Evolutionary conservation across 2,888 invertebrate genomes (phyloP).

Genomic region (Ennomos erosarius): DNA sequence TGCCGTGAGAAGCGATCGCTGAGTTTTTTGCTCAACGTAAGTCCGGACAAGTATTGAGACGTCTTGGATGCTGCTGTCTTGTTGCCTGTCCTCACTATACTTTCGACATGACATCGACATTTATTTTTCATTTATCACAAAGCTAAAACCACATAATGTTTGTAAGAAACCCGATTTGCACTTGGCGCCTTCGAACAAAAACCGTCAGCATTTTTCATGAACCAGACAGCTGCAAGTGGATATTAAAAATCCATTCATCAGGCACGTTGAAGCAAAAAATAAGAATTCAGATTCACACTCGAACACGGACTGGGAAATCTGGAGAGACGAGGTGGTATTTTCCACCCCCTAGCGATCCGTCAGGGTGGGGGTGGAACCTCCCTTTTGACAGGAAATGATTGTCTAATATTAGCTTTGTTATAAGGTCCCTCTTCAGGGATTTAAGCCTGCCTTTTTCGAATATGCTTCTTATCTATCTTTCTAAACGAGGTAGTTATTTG

Average conservation of each 20-base stretch:
- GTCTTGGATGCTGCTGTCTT: constrained; percentile 83
- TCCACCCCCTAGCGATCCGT: constrained; percentile 57
- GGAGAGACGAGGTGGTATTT: constrained; percentile 78
- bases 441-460: constrained; percentile 60
- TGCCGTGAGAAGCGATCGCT: constrained; percentile 80
- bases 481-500: constrained; percentile 44
- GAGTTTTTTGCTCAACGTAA: constrained; percentile 79
- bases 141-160: constrained; percentile 33
- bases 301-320: constrained; percentile 78
- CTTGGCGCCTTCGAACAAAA: constrained; percentile 49
- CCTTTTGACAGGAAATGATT: constrained; percentile 85
- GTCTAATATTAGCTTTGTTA: constrained; percentile 85
- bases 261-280: constrained; percentile 69
- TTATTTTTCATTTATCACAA: constrained; percentile 60
- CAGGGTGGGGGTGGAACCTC: constrained; percentile 64
- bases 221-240: constrained; percentile 74
- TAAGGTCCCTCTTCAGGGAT: constrained; percentile 81
- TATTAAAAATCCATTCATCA: constrained; percentile 83
- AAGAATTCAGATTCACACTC: constrained; percentile 80
- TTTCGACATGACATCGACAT: constrained; percentile 76
- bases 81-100: constrained; percentile 77
- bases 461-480: constrained; percentile 50
- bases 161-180: constrained; percentile 39
- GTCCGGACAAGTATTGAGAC: constrained; percentile 78
- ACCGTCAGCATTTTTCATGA: constrained; percentile 65